Base-by-base conservation (phyloP, 1,140 invertebrate genomes). In the Caenorhabditis inopinata region DNA sequence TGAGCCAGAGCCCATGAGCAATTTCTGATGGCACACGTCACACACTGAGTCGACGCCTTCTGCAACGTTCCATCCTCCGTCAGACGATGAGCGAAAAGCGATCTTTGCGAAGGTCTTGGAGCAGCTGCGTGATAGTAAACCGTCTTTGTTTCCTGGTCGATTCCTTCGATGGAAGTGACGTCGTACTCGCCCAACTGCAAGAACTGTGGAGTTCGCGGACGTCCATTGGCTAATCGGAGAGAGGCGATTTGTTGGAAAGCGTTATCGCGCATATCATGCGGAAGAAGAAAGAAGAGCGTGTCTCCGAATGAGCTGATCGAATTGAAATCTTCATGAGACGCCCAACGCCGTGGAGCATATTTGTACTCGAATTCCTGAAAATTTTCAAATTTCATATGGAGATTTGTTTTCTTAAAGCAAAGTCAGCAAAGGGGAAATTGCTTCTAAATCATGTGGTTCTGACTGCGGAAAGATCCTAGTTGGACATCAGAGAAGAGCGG, bases 231-330 rank as follows among this genome's bases (percentile, higher is more conserved):
- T 12, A 83, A 11, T 18, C 35, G 21, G 9, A 83, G 47, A 21
- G 29, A 47, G 1, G 83, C 83, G 4, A 84, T 58, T 48, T 84
- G 83, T 48, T 80, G 76, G 25, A 62, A 84, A 14, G 46, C 47
- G 48, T 84, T 84, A 2, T 81, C 82, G 14, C 58, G 25, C 11
- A 35, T 51, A 3, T 73, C 32, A n/a, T 74, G 47, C 6, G 48
- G 82, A 11, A 78, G 83, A 16, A 84, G 21, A 49, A 84, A 79
- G n/a, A 83, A 49, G 21, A 84, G 82, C 14, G 29, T 48, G 46
- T 32, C 58, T 16, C 23, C 48, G 7, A 21, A 74, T 58, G n/a
- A 76, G 12, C 18, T 49, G 47, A 76, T 32, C 3, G 74, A 27
- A 14, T 75, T 46, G 74, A 75, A 84, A 21, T 84, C 82, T 11